Conservation (phyloP, 1,140 invertebrate genomes). For the Pararge aegeria region DNA sequence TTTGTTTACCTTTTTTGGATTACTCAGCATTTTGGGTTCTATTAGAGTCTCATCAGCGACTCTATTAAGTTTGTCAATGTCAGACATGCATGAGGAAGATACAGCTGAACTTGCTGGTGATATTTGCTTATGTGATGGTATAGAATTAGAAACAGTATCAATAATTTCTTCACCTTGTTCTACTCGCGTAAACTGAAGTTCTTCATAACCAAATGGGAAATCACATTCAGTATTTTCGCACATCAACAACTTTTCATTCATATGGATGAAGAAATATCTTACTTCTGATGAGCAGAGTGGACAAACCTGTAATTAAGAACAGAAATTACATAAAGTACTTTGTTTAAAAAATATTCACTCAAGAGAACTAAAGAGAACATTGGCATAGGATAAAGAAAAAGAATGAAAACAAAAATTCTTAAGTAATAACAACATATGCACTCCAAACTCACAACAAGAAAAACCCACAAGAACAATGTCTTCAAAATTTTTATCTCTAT, state of each 20-base stretch:
- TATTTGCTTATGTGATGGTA: conserved; percentile 18
- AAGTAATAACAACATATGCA: too few species aligned
- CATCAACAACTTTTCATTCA: conserved; percentile 57
- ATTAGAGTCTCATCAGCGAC: conserved; percentile 37
- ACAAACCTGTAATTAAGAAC: conserved; percentile 41
- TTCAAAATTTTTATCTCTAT: too few species aligned
- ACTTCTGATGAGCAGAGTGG: conserved; percentile 51
- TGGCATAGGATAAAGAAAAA: too few species aligned
- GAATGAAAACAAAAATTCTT: too few species aligned
- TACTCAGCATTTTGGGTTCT: conserved; percentile 3
- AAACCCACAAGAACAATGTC: too few species aligned
- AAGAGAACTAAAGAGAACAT: too few species aligned
- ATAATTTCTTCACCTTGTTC: conserved; percentile 32
- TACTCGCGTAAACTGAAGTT: conserved; percentile 42
- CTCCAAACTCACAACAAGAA: too few species aligned
- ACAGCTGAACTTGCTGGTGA: conserved; percentile 32
- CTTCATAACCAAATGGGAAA: conserved; percentile 64
- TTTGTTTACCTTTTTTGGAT: conserved; percentile 3
- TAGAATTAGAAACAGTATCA: conserved; percentile 34
- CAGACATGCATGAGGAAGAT: conserved; percentile 40
- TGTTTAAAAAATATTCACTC: too few species aligned
- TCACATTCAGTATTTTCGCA: conserved; percentile 63
- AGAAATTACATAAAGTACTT: too few species aligned
- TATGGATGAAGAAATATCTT: conserved; percentile 56
- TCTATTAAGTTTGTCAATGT: conserved; percentile 47